Evolutionary conservation across 2,888 invertebrate genomes (phyloP).

Genomic region (Melitaea athalia): DNA sequence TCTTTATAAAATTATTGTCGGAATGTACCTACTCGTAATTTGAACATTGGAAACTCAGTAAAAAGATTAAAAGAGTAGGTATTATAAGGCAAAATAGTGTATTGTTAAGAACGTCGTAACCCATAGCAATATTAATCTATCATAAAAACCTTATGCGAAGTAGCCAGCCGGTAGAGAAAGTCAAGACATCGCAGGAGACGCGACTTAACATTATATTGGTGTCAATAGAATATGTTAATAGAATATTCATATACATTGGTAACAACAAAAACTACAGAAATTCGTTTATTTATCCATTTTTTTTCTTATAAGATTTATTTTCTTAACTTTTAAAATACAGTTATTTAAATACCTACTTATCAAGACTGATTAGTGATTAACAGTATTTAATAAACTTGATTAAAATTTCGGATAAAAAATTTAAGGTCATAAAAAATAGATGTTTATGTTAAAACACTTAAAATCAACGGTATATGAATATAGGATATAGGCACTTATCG

Average conservation of each 20-base stretch:
- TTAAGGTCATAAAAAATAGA: neutral
- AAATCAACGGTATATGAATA: neutral
- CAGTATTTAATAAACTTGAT: neutral
- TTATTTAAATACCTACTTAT: too few relatives aligned
- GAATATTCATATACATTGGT: constrained; percentile 39
- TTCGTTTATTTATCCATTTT: constrained; percentile 13
- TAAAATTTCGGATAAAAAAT: neutral
- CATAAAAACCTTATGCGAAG: constrained; percentile 19
- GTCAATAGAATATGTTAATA: constrained; percentile 70
- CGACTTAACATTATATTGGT: constrained; percentile 53
- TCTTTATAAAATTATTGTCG: neutral
- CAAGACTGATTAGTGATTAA: too few relatives aligned
- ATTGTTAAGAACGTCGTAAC: constrained; percentile 16
- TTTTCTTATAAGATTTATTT: neutral
- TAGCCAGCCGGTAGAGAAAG: constrained; percentile 52
- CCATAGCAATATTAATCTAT: constrained; percentile 18
- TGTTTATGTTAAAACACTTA: neutral
- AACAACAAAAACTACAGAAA: constrained; percentile 34
- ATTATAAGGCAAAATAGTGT: constrained; percentile 1
- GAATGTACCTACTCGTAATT: neutral
- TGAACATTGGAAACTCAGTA: neutral
- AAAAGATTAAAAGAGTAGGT: neutral
- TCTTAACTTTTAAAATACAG: neutral
- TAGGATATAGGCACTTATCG: neutral
- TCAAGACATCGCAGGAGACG: constrained; percentile 34